These are phyloP conservation scores for Pantherophis vulpinus DNA, from an alignment of 2,797 vertebrate species.

Conservation along the genomic window DNA sequence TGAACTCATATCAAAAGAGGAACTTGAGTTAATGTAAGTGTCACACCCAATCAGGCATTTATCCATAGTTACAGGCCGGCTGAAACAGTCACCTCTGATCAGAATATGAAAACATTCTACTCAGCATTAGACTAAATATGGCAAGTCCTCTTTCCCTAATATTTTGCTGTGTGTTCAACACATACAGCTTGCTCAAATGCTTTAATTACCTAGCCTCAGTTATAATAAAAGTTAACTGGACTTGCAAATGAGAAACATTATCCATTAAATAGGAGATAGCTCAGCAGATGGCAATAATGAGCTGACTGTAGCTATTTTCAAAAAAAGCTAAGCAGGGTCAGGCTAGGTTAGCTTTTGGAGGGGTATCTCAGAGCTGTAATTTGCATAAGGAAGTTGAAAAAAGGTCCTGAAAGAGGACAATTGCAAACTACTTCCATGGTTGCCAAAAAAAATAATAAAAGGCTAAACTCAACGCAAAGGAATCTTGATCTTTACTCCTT, in stretches of 20 bases:
- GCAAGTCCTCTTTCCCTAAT: background rate
- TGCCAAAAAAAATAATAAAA: background rate
- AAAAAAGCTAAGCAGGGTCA: background rate
- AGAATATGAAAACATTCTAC: background rate
- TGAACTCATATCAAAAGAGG: background rate
- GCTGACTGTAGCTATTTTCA: background rate
- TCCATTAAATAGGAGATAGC: background rate
- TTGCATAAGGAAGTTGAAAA: background rate
- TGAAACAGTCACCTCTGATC: background rate
- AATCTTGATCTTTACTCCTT: background rate
- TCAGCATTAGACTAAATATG: background rate
- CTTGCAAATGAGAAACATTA: background rate
- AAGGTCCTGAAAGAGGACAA: background rate
- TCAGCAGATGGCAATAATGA: background rate
- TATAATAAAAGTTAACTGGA: background rate
- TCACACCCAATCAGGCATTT: background rate
- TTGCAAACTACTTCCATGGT: background rate
- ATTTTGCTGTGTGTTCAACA: background rate
- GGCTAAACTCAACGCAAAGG: background rate
- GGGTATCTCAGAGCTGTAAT: background rate
- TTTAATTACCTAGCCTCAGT: background rate
- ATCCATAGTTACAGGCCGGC: background rate
- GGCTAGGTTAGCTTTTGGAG: background rate
- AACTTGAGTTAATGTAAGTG: background rate
- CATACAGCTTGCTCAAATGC: background rate